Conservation (phyloP, 1,140 invertebrate genomes). For the Piezodorus guildinii region DNA sequence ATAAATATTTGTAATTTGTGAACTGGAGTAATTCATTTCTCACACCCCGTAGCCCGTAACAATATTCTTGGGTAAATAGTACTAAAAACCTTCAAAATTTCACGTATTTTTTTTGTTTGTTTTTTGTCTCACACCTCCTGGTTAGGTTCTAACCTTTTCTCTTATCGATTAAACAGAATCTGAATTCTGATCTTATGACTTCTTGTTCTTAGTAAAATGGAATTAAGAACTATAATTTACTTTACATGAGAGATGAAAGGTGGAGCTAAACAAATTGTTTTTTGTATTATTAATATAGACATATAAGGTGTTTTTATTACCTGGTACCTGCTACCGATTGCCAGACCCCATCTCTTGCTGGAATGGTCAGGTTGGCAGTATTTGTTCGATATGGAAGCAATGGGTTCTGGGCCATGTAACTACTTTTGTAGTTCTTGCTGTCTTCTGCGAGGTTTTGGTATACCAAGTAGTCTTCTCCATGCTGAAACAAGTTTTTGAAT, state of each 20-base stretch:
- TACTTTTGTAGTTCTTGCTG: conserved; percentile 1
- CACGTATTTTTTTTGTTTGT: too few relatives aligned
- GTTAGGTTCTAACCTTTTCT: too few relatives aligned
- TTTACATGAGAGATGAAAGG: not conserved
- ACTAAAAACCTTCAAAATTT: too few relatives aligned
- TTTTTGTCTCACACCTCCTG: too few relatives aligned
- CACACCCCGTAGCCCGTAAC: too few relatives aligned
- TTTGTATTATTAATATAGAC: too few relatives aligned
- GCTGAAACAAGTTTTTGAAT: conserved; percentile 28
- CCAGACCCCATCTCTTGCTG: conserved; percentile 41
- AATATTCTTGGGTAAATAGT: too few relatives aligned
- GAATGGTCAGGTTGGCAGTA: conserved; percentile 33
- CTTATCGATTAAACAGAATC: not conserved
- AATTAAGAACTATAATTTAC: too few relatives aligned
- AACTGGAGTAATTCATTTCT: too few relatives aligned
- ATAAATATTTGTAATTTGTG: too few relatives aligned
- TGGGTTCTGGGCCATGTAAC: not conserved
- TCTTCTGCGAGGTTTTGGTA: conserved; percentile 31
- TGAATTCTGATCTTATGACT: not conserved
- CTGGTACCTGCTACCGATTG: conserved; percentile 44
- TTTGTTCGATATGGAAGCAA: conserved; percentile 33
- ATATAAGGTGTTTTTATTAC: conserved; percentile 27
- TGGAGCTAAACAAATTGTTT: too few relatives aligned
- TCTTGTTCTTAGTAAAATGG: too few relatives aligned
- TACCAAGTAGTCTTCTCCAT: conserved; percentile 38